phyloP scores from a whole-genome alignment of 1,140 invertebrate species.

The Adoxophyes honmai region DNA sequence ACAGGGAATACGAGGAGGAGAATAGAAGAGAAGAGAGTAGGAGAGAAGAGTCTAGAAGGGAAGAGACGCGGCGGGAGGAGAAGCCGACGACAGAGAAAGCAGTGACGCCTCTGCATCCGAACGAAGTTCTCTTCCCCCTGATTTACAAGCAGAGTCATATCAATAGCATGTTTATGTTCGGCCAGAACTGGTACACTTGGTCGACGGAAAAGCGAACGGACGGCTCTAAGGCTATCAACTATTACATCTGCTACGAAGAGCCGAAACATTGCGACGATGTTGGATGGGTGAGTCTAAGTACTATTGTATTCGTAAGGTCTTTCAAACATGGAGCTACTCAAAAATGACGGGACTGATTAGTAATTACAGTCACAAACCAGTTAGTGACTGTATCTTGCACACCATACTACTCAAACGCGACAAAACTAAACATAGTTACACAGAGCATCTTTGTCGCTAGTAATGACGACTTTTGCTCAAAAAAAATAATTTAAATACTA shows the following conservation, averaged over 20 bases:
- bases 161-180: conserved; percentile 68
- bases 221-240: conserved; percentile 53
- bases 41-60: too few relatives aligned
- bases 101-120: conserved; percentile 43
- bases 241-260: conserved; percentile 65
- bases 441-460: too few relatives aligned
- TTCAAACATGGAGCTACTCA: too few relatives aligned
- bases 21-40: conserved; percentile 37
- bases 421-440: too few relatives aligned
- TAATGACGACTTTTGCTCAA: too few relatives aligned
- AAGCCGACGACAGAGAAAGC: conserved; percentile 44
- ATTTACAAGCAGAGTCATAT: conserved; percentile 61
- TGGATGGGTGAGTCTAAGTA: conserved; percentile 65
- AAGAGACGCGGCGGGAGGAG: conserved; percentile 32
- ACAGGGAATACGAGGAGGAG: conserved; percentile 16
- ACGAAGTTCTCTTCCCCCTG: conserved; percentile 59
- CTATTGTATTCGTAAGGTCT: too few relatives aligned
- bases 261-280: conserved; percentile 63
- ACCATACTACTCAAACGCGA: too few relatives aligned
- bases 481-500: too few relatives aligned
- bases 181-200: conserved; percentile 68
- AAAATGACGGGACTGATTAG: too few relatives aligned
- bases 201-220: conserved; percentile 55
- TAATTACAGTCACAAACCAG: too few relatives aligned
- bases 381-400: too few relatives aligned